Conservation (phyloP, 2,888 invertebrate species). For the Halocaridina rubra region DNA sequence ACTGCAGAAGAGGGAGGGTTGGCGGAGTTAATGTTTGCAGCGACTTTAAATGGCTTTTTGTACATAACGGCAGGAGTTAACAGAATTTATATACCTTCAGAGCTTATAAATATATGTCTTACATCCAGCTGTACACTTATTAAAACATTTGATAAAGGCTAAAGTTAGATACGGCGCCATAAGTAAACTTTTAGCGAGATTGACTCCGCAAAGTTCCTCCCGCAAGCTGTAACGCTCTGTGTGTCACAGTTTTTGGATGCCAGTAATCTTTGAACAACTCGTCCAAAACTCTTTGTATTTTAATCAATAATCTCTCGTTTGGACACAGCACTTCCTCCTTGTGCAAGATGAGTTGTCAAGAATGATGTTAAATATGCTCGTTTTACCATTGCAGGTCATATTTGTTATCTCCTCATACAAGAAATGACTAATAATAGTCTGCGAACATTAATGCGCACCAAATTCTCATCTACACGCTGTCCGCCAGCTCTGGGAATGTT, state of each 20-base stretch:
- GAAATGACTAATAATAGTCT: no score
- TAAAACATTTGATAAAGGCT: no score
- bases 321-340: no score
- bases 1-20: conserved; percentile 22
- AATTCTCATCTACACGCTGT: background rate
- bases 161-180: background rate
- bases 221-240: conserved; percentile 3
- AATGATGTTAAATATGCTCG: no score
- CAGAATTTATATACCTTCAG: no score
- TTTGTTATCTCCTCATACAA: no score
- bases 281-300: conserved; percentile 40
- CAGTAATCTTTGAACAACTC: conserved; percentile 48
- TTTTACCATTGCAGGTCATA: no score
- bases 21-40: conserved; percentile 33
- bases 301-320: conserved; percentile 10
- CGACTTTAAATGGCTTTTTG: background rate
- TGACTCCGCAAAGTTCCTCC: background rate
- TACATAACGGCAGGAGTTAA: background rate
- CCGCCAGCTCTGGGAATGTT: conserved; percentile 49
- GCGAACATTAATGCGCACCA: conserved; percentile 27
- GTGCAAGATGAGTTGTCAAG: no score
- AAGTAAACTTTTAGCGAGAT: conserved; percentile 42
- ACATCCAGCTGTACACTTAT: no score
- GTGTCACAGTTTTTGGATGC: conserved; percentile 23
- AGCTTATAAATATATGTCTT: no score